phyloP scores from a whole-genome alignment of 2,113 vertebrate species.

The Scolopax mira region DNA sequence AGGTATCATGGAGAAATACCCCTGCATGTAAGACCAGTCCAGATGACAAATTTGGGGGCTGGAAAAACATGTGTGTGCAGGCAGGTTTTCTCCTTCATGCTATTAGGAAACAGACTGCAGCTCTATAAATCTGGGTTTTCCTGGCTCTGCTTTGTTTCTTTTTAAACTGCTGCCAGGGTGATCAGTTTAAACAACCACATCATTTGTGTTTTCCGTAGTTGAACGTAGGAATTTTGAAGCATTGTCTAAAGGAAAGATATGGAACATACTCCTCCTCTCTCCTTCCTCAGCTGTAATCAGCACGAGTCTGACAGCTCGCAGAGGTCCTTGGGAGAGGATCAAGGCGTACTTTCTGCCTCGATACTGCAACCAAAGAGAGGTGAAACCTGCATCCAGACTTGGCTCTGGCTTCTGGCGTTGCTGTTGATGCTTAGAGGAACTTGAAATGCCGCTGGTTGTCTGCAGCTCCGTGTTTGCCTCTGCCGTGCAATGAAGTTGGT shows the following conservation, averaged over 20 bases:
- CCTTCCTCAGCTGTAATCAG: not conserved
- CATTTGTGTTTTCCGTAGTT: not conserved
- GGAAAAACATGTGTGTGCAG: not conserved
- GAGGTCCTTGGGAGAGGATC: not conserved
- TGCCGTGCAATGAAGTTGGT: not conserved
- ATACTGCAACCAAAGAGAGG: not conserved
- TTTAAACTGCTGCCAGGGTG: slow-evolving; percentile 7
- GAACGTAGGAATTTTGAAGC: not conserved
- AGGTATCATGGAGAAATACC: not conserved
- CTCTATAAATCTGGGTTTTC: slow-evolving; percentile 22
- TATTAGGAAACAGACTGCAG: not conserved
- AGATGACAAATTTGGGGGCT: not conserved
- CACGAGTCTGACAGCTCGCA: not conserved
- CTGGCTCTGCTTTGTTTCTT: slow-evolving; percentile 1
- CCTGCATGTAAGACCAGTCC: not conserved
- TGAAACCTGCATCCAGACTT: not conserved
- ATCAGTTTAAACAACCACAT: slow-evolving; percentile 19
- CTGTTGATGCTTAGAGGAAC: not conserved
- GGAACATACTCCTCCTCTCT: not conserved
- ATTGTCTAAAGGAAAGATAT: not conserved
- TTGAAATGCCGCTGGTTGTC: not conserved
- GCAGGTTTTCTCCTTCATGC: not conserved
- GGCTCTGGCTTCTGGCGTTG: not conserved
- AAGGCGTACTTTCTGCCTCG: not conserved
- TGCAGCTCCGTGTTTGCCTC: not conserved